Evolutionary conservation across 2,888 invertebrate genomes (phyloP), one percentile per base, ranked within the genome.

Genomic region (Lampropteryx suffumata): DNA sequence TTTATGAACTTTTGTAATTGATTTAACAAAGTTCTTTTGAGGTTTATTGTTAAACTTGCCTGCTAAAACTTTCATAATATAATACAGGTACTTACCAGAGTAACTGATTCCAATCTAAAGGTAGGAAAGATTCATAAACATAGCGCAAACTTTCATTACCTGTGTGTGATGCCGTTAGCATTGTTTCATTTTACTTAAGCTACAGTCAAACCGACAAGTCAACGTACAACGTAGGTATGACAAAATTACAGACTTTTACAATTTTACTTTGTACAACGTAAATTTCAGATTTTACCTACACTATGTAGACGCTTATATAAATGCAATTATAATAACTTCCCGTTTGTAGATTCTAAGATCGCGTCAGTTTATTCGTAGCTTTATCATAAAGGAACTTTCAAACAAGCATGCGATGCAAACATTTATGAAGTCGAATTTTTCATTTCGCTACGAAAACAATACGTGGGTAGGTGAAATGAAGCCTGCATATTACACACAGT

Each of bases 371-470:
- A 3, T 1, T 10, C 8, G 0, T 10, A 26, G 4, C 33, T 42
- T 42, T 42, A 42, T 26, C 7, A 9, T 13, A 14, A 26, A 33
- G 33, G 26, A 42, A 33, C 33, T 42, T 33, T 35, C 12, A 30
- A 41, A 36, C 37, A 42, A 63, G 59, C 65, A 62, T 64, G 61
- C 63, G 64, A 60, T 58, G 65, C 64, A 67, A 72, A 72, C 71
- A 69, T 73, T 44, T 68, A 64, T 62, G 65, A 65, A 64, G 65
- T 68, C 72, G 67, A 79, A 79, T 72, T 77, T 77, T 80, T 82
- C 81, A 81, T 82, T 76, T 59, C 59, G 45, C 56, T 33, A 24
- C 64, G 65, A 69, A 74, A 77, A 84, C 85, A 85, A 84, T 59
- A 51, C 45, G 35, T 45, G 36, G 37, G 50, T 51, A 48, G 47